phyloP scores from a whole-genome alignment of 2,888 invertebrate genomes.

The Unio delphinus region DNA sequence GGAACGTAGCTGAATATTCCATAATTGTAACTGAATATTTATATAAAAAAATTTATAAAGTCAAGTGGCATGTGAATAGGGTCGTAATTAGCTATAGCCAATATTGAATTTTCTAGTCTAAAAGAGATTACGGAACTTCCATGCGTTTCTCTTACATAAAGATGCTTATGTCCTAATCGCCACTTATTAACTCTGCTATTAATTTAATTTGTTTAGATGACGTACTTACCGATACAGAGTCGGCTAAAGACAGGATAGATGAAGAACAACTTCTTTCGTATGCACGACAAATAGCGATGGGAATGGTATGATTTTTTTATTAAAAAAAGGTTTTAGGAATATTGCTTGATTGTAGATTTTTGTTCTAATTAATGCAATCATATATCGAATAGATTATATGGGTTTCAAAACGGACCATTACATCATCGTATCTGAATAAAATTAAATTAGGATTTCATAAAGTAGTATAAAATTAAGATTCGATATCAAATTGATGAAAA shows the following conservation, averaged over 20 bases:
- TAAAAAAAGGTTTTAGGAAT: neutral
- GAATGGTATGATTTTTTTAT: constrained; percentile 54
- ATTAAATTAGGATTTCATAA: neutral
- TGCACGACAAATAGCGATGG: constrained; percentile 62
- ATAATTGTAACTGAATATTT: too few relatives aligned
- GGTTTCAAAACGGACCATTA: neutral
- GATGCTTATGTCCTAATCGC: too few relatives aligned
- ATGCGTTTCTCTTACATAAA: too few relatives aligned
- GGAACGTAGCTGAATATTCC: too few relatives aligned
- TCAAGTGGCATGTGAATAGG: too few relatives aligned
- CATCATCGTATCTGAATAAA: neutral
- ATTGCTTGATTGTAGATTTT: neutral
- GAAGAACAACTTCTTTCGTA: constrained; percentile 53
- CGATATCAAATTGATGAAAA: neutral
- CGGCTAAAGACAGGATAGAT: constrained; percentile 13
- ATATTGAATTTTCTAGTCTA: too few relatives aligned
- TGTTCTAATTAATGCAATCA: neutral
- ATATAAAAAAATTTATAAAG: too few relatives aligned
- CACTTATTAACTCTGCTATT: too few relatives aligned
- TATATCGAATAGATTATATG: neutral
- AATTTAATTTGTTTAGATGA: neutral
- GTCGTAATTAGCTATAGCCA: too few relatives aligned
- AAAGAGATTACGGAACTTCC: too few relatives aligned
- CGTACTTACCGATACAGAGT: constrained; percentile 4
- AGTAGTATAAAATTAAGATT: too few relatives aligned